These are phyloP conservation scores for Esperia sulphurella DNA, from an alignment of 2,888 invertebrate genomes.

Conservation along the genomic window DNA sequence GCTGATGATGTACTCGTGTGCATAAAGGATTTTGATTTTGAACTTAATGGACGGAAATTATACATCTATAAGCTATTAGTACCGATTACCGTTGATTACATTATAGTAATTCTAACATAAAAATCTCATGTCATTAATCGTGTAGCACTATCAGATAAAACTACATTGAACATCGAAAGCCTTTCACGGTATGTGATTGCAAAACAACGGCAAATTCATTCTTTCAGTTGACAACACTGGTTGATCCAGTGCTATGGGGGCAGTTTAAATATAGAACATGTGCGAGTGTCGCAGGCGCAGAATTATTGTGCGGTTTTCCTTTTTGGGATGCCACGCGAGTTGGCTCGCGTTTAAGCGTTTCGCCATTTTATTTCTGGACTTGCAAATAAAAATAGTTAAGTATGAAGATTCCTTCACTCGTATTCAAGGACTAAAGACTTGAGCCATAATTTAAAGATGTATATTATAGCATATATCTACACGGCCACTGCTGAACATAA, in stretches of 20 bases:
- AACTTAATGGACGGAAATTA: too few species aligned
- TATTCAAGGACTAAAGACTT: too few species aligned
- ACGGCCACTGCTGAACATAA: too few species aligned
- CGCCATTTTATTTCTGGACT: conserved; percentile 11
- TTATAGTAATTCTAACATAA: too few species aligned
- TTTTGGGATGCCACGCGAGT: conserved; percentile 20
- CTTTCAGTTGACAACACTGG: conserved; percentile 29
- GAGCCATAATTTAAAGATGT: too few species aligned
- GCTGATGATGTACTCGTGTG: too few species aligned
- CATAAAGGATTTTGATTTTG: too few species aligned
- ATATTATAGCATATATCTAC: too few species aligned
- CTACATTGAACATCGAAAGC: conserved; percentile 21
- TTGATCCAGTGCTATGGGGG: conserved; percentile 25
- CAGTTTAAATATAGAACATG: conserved; percentile 41
- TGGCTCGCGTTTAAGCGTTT: conserved; percentile 16
- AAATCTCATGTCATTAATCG: too few species aligned
- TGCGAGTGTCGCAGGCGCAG: conserved; percentile 22
- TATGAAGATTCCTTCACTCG: too few species aligned
- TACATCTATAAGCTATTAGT: not conserved
- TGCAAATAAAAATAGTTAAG: not conserved
- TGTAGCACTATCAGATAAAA: not conserved
- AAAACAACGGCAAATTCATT: conserved; percentile 24
- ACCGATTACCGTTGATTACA: not conserved
- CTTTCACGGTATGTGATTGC: conserved; percentile 17
- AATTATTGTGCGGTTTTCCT: conserved; percentile 32